Evolutionary conservation across 2,113 vertebrate genomes (phyloP).

Genomic region (Salvelinus namaycush): DNA sequence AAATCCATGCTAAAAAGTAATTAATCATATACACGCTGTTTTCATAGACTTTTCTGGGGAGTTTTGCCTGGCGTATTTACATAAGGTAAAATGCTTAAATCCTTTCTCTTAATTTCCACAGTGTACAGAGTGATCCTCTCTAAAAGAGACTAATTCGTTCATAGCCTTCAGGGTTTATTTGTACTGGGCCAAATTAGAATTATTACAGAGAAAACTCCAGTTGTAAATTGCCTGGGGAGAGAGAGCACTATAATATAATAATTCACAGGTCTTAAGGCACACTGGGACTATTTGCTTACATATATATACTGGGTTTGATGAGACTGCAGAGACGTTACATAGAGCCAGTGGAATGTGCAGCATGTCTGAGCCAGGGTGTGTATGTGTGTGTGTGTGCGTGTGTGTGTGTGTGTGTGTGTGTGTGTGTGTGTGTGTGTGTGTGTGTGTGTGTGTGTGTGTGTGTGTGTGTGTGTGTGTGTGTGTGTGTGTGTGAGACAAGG

Average conservation of each 20-base stretch:
- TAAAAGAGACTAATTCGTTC: conserved; percentile 36
- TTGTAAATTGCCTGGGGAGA: conserved; percentile 48
- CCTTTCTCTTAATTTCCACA: conserved; percentile 30
- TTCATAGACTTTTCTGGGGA: conserved; percentile 19
- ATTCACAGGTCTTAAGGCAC: conserved; percentile 49
- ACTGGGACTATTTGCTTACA: conserved; percentile 52
- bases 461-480: too few relatives aligned
- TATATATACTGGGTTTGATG: conserved; percentile 38
- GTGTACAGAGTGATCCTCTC: conserved; percentile 20
- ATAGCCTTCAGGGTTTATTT: conserved; percentile 57
- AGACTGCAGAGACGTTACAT: conserved; percentile 58
- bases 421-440: conserved; percentile 26
- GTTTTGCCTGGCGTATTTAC: conserved; percentile 52
- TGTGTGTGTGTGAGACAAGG: conserved; percentile 7
- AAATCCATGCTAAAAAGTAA: background rate
- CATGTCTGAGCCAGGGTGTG: conserved; percentile 42
- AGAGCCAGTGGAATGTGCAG: conserved; percentile 55
- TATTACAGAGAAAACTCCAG: conserved; percentile 47
- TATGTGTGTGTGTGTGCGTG: conserved; percentile 21
- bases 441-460: conserved; percentile 24
- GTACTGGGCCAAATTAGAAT: conserved; percentile 58
- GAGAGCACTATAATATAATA: conserved; percentile 52
- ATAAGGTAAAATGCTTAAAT: background rate
- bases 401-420: conserved; percentile 12
- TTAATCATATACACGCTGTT: background rate